Base-by-base conservation (phyloP, 2,888 invertebrate species). In the Spilosoma lubricipeda region DNA sequence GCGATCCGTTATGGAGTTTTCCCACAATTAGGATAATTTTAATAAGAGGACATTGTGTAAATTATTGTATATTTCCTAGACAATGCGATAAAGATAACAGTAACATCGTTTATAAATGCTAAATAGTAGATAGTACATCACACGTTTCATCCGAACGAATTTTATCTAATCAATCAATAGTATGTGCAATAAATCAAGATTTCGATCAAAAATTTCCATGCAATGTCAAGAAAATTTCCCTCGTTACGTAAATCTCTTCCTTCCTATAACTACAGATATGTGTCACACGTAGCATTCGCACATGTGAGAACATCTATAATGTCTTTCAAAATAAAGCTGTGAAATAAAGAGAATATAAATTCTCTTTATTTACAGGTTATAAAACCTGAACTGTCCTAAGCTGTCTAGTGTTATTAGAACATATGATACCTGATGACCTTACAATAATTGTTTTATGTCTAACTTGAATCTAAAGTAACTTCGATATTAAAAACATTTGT, bases 161-260 rank as follows among this genome's bases (percentile, higher is more conserved):
- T 89, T 90, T 94, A 94, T 95, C 94, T 95, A 93, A 94, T 94
- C 93, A 90, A 79, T 63, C n/a, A n/a, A 18, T 63, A 63, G 11
- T 59, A 59, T 27, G 27, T 30, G 30, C n/a, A 73, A 73, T 83
- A 78, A 89, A 88, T 86, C 82, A 70, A 90, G 92, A 93, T 93
- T 93, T 89, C 79, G 90, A 92, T 92, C 89, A 91, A 93, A 94
- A 94, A 79, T 90, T 95, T 95, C 94, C 94, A 89, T 85, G 77
- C 79, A 79, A 77, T 85, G 77, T 81, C 80, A 67, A 72, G 79
- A 79, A 83, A 81, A 84, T 79, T 91, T 80, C 88, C 82, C 89
- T 88, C 91, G 79, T 83, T 77, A 78, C 70, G 72, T 82, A 69
- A 79, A 68, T 70, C 30, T 69, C 59, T 39, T 20, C 11, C 23